Conservation (phyloP, 2,888 invertebrate genomes). For the Pardosa pseudoannulata region DNA sequence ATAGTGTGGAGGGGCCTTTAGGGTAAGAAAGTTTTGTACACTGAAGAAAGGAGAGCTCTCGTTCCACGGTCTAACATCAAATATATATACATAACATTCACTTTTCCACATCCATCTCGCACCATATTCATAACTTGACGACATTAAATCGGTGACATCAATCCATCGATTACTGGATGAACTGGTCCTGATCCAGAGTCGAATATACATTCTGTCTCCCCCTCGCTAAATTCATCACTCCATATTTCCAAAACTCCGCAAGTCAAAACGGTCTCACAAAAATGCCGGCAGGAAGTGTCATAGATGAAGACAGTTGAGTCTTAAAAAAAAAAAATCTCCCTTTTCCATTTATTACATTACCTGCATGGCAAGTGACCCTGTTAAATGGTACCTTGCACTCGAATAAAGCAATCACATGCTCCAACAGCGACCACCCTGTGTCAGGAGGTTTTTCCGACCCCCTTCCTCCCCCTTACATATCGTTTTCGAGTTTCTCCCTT, state of each 20-base stretch:
- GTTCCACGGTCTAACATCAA: too few relatives aligned
- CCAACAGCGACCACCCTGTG: slow-evolving; percentile 19
- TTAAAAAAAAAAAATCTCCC: not conserved
- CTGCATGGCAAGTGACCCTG: slow-evolving; percentile 33
- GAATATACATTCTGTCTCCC: too few relatives aligned
- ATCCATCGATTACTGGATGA: too few relatives aligned
- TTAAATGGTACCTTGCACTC: slow-evolving; percentile 31
- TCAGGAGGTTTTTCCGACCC: not conserved
- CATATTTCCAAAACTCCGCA: not conserved
- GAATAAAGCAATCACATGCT: slow-evolving; percentile 63
- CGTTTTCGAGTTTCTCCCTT: not conserved
- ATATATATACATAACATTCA: too few relatives aligned
- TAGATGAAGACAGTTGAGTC: not conserved
- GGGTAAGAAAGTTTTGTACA: too few relatives aligned
- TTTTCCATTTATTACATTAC: slow-evolving; percentile 30
- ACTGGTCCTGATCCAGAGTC: too few relatives aligned
- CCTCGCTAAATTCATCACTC: too few relatives aligned
- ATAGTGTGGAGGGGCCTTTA: too few relatives aligned
- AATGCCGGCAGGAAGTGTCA: slow-evolving; percentile 5
- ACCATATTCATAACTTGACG: too few relatives aligned
- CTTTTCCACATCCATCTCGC: too few relatives aligned
- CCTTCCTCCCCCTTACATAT: not conserved
- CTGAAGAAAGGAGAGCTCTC: too few relatives aligned
- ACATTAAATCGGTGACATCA: too few relatives aligned
- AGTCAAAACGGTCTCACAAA: not conserved